phyloP scores from a whole-genome alignment of 1,140 invertebrate species.

The Panulirus ornatus region DNA sequence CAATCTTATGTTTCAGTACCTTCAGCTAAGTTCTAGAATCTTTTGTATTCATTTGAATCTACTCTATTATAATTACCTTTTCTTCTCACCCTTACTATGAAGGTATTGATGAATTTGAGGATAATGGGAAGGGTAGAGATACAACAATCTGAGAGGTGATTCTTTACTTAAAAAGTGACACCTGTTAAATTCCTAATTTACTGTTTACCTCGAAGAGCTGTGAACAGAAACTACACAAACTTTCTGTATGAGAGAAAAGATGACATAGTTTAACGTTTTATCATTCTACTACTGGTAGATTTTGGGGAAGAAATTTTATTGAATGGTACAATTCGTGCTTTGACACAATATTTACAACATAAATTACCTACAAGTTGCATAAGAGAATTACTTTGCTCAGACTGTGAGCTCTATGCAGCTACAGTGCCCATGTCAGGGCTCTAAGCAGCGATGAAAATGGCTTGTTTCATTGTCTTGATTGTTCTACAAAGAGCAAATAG shows the following conservation, averaged over 20 bases:
- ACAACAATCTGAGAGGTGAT: neutral
- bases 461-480: neutral
- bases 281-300: neutral
- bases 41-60: too few species aligned
- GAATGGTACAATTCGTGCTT: conserved; percentile 13
- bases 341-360: conserved; percentile 19
- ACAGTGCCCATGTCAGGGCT: neutral
- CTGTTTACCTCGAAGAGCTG: neutral
- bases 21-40: too few species aligned
- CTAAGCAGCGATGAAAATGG: neutral
- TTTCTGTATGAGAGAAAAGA: neutral
- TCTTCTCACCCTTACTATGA: too few species aligned
- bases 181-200: neutral
- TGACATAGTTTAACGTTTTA: neutral
- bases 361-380: conserved; percentile 20
- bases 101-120: too few species aligned
- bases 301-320: conserved; percentile 1
- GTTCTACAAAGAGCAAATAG: neutral
- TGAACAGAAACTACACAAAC: neutral
- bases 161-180: conserved; percentile 6
- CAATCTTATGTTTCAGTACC: too few species aligned
- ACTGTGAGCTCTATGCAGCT: neutral
- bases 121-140: neutral
- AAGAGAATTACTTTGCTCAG: neutral
- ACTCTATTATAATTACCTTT: too few species aligned